These are phyloP conservation scores for Erythrolamprus reginae DNA, from an alignment of 2,113 vertebrate species.

Conservation along the genomic window DNA sequence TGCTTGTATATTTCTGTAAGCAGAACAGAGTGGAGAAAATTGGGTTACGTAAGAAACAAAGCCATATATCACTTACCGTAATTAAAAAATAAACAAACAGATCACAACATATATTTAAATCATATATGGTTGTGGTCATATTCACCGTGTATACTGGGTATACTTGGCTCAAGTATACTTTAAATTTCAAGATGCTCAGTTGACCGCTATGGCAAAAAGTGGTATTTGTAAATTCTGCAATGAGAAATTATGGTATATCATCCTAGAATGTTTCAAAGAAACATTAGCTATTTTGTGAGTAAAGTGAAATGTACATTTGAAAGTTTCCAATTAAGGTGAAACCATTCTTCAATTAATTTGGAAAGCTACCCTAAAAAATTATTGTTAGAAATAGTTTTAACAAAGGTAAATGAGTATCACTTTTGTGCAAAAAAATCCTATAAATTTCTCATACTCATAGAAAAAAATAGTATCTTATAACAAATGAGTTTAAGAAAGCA, in stretches of 20 bases:
- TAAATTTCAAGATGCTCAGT: neutral
- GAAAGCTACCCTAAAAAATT: neutral
- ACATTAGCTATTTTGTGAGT: neutral
- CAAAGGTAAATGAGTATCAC: neutral
- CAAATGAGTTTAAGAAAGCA: constrained; percentile 65
- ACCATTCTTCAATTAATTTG: neutral
- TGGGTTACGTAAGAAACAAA: neutral
- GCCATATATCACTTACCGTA: neutral
- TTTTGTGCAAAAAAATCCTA: constrained; percentile 27
- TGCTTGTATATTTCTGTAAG: neutral
- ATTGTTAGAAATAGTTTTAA: neutral
- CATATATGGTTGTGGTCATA: neutral
- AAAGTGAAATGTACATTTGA: neutral
- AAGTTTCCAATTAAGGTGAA: neutral
- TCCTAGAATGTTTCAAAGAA: neutral
- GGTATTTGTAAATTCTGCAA: neutral
- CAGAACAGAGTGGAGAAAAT: neutral
- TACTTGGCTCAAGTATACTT: neutral
- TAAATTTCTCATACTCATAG: constrained; percentile 33
- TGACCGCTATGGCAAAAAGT: neutral
- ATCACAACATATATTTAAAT: neutral
- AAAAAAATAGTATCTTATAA: constrained; percentile 42
- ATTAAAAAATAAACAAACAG: neutral
- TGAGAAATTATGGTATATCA: neutral
- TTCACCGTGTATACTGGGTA: neutral